Evolutionary conservation across 2,113 vertebrate genomes (phyloP).

Genomic region (Oplegnathus fasciatus): DNA sequence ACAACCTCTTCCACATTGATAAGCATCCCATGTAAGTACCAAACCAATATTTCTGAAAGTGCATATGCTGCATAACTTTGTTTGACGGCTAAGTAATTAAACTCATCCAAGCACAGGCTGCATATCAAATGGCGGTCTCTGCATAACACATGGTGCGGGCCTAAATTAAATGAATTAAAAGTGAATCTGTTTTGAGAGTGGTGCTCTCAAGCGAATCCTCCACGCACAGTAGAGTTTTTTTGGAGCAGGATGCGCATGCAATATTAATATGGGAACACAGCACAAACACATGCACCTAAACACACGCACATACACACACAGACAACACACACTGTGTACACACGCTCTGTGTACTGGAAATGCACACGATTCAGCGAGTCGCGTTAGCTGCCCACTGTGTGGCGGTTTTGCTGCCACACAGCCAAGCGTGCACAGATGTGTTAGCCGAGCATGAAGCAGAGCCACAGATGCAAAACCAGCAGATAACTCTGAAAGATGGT

Average conservation of each 20-base stretch:
- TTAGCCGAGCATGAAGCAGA: constrained; percentile 27
- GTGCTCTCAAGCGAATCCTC: constrained; percentile 43
- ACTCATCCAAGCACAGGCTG: constrained; percentile 59
- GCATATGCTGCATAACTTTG: constrained; percentile 58
- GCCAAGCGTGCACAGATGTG: constrained; percentile 27
- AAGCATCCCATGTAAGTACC: constrained; percentile 24
- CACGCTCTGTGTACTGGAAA: not conserved
- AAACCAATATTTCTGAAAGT: constrained; percentile 53
- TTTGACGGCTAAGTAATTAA: constrained; percentile 73
- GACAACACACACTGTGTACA: not conserved
- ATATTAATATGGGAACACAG: constrained; percentile 47
- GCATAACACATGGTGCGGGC: constrained; percentile 43
- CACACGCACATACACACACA: not conserved
- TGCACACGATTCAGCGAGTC: not conserved
- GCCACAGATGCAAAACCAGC: constrained; percentile 27
- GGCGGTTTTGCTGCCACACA: constrained; percentile 4
- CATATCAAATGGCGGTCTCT: constrained; percentile 54
- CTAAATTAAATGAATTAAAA: constrained; percentile 70
- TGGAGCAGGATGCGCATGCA: constrained; percentile 29
- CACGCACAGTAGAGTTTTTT: not conserved
- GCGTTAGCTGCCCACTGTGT: constrained; percentile 26
- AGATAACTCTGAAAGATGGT: not conserved
- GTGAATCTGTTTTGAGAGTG: constrained; percentile 58
- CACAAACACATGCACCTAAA: not conserved
- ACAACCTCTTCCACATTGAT: constrained; percentile 18